These are phyloP conservation scores for Decapterus maruadsi DNA, from an alignment of 2,797 vertebrate species.

Conservation along the genomic window DNA sequence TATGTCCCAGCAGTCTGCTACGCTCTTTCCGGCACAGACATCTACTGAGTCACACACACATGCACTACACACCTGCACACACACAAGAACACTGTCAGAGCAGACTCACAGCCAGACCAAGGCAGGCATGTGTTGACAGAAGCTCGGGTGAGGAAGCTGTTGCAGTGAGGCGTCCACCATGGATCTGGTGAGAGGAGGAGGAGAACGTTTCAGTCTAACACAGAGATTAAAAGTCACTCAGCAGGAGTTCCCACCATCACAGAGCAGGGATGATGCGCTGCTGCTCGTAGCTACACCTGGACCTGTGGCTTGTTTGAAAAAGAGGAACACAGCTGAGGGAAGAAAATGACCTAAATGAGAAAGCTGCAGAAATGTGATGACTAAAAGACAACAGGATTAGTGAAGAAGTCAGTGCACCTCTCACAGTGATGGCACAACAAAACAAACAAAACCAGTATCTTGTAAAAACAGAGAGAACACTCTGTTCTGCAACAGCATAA, in stretches of 20 bases:
- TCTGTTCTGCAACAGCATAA: neutral
- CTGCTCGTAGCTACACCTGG: neutral
- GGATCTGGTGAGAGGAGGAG: slow-evolving; percentile 76
- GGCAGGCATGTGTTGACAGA: slow-evolving; percentile 86
- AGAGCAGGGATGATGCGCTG: neutral
- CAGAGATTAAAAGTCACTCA: neutral
- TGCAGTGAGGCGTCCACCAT: slow-evolving; percentile 86
- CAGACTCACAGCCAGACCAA: slow-evolving; percentile 87
- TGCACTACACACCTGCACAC: slow-evolving; percentile 50
- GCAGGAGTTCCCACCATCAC: neutral
- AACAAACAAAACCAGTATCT: neutral
- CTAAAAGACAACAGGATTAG: neutral
- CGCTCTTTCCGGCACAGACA: neutral
- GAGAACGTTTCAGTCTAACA: slow-evolving; percentile 8
- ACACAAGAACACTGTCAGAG: slow-evolving; percentile 44
- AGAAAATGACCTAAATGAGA: neutral
- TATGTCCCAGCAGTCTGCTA: neutral
- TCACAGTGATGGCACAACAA: neutral
- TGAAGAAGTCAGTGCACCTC: neutral
- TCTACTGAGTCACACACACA: slow-evolving; percentile 18
- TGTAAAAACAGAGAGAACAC: neutral
- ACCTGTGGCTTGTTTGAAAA: neutral
- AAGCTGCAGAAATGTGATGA: neutral
- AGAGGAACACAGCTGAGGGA: neutral
- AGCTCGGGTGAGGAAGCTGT: slow-evolving; percentile 82